Conservation (phyloP, 2,113 vertebrate species). For the Pachycephala philippinensis region DNA sequence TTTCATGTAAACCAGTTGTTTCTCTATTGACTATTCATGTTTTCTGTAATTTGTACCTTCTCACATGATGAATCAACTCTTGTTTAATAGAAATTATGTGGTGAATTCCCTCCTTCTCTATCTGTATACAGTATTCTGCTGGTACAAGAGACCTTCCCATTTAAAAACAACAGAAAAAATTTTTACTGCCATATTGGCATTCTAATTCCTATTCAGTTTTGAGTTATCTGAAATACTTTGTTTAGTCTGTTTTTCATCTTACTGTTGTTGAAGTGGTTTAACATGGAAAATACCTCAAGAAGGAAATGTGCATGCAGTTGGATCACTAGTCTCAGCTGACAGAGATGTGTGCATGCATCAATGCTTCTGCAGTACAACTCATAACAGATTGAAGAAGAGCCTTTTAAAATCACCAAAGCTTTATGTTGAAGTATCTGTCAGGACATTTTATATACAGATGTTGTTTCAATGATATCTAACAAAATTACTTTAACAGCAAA, state of each 20-base stretch:
- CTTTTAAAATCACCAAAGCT: conserved; percentile 70
- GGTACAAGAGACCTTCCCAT: conserved; percentile 71
- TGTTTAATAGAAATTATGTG: conserved; percentile 61
- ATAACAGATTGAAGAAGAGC: conserved; percentile 57
- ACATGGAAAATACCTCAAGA: conserved; percentile 15
- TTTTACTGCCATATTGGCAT: conserved; percentile 72
- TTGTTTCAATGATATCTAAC: conserved; percentile 63
- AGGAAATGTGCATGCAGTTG: conserved; percentile 10
- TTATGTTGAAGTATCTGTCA: conserved; percentile 59
- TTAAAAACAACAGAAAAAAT: conserved; percentile 12
- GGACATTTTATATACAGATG: conserved; percentile 62
- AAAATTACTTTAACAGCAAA: conserved; percentile 65
- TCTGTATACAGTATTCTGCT: conserved; percentile 66
- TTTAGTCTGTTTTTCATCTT: conserved; percentile 17
- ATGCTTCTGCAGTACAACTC: conserved; percentile 30
- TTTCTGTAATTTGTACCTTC: conserved; percentile 70
- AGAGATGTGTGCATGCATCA: conserved; percentile 9
- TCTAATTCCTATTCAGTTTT: conserved; percentile 48
- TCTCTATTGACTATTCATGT: conserved; percentile 64
- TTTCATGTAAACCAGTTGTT: conserved; percentile 54
- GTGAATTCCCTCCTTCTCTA: conserved; percentile 34
- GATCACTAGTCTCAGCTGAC: conserved; percentile 42
- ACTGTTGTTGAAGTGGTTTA: conserved; percentile 35
- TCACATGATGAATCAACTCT: conserved; percentile 56
- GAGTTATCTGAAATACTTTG: conserved; percentile 17